These are phyloP conservation scores for Griposia aprilina DNA, from an alignment of 2,888 invertebrate species.

Conservation along the genomic window DNA sequence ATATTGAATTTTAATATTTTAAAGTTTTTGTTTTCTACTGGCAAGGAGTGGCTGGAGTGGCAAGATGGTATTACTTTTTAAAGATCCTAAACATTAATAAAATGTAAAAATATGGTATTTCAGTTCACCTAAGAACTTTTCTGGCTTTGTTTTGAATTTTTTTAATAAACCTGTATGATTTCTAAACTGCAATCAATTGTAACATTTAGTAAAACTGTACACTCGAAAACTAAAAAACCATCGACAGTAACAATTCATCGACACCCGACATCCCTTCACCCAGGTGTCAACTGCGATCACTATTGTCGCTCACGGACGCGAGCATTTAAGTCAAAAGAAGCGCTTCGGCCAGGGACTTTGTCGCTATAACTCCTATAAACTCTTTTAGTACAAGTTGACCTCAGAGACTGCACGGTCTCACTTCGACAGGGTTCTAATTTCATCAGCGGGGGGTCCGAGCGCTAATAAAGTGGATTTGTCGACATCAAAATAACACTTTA, in stretches of 20 bases:
- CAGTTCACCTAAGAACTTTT: not conserved
- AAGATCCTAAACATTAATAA: not conserved
- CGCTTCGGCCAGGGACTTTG: constrained; percentile 82
- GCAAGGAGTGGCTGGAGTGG: too few relatives aligned
- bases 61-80: not conserved
- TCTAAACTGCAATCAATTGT: not conserved
- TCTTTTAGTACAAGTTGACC: constrained; percentile 74
- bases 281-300: constrained; percentile 88
- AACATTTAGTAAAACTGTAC: not conserved
- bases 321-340: constrained; percentile 89
- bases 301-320: constrained; percentile 84
- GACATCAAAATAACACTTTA: constrained; percentile 89
- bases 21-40: constrained; percentile 13
- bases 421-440: constrained; percentile 82
- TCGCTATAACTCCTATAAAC: constrained; percentile 81
- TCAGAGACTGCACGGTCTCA: constrained; percentile 70
- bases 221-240: not conserved
- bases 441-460: constrained; percentile 85
- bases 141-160: not conserved
- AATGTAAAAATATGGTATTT: not conserved
- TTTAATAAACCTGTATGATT: not conserved
- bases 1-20: constrained; percentile 18
- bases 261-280: constrained; percentile 76
- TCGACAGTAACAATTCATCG: constrained; percentile 61
- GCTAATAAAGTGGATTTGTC: constrained; percentile 90